Base-by-base conservation (phyloP, 2,797 vertebrate species). In the Melanogrammus aeglefinus region DNA sequence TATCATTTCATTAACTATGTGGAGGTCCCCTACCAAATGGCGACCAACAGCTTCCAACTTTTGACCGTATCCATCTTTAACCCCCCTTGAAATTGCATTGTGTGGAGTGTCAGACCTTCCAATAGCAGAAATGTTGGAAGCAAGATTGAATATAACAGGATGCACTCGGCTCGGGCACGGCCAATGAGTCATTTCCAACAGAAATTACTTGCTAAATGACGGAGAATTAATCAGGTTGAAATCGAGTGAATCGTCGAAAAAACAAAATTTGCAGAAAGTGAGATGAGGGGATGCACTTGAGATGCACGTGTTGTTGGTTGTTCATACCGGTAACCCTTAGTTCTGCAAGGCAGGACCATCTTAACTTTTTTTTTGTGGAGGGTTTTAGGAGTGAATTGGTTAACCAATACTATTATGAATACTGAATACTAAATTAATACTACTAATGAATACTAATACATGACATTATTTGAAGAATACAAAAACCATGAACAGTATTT, bases 271-370 rank as follows among this genome's bases (percentile, higher is more conserved):
- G 16, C 57, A 24, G 57, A 63, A 63, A 63, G 57, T 69, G 63
- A 9, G 14, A 63, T 24, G 21, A 21, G 21, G 33, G 76, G 66
- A 84, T 81, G 80, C 86, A 63, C 83, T 88, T 93, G 91, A 93
- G 80, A 87, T 90, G 89, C 87, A 82, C 31, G 76, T 86, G 86
- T 86, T 91, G 93, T 91, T 91, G 90, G 90, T 86, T 84, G 78
- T 82, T 79, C 33, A 81, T 47, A 57, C 57, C 29, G 8, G 51
- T 78, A 82, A 86, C 27, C 27, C 70, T 31, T 12, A 72, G 31
- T 31, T 31, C 70, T 6, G 70, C n/a, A 33, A 71, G 29, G 27
- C 31, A 31, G 78, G 82, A 85, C 86, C 78, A 86, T n/a, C n/a
- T 63, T 63, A 57, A 57, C 47, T 57, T 14, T 18, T 63, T 7